Evolutionary conservation across 2,888 invertebrate species (phyloP), one percentile per base, ranked within the genome.

Genomic region (Lordiphosa fenestrarum): DNA sequence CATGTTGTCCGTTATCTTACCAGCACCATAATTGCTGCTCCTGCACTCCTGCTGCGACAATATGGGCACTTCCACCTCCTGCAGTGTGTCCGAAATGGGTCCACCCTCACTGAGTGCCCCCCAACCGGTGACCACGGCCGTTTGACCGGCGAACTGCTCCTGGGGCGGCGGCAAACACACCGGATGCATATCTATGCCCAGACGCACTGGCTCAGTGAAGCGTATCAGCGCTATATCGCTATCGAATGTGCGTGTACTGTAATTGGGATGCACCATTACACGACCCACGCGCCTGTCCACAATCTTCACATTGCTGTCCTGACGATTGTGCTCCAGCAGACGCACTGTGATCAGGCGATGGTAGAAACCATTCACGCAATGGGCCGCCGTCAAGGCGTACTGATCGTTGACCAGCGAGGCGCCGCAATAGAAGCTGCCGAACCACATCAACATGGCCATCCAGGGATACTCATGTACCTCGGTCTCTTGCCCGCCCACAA

Each of bases 141-240:
- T 81, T 47, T 86, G 83, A 6, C 86, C 88, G 0, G 86, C 81
- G 51, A 84, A 89, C 1, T 75, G 77, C 19, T 87, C 84, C 3
- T 63, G 73, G 0, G 69, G 48, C 2, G 91, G 88, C 0, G 96
- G 94, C 69, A 96, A 88, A 82, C 96, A 97, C 2, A 94, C 95
- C 0, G 96, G 96, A 42, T 93, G 91, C 64, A 95, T 88, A 6
- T 92, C 88, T 9, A 91, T 91, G 47, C 90, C 90, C 30, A 94
- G 90, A 38, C 90, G 86, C 2, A 94, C 91, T 61, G 91, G 90
- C 50, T 92, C 89, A 57, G 92, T 92, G 54, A 96, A 88, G 73
- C 92, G 92, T 10, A 97, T 86, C 13, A 96, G 87, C 0, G 95
- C 96, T 57, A 96, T 95, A 80, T 96, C 96, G 82, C 95, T 95